Conservation (phyloP, 2,797 vertebrate species). For the Sciaenops ocellatus region DNA sequence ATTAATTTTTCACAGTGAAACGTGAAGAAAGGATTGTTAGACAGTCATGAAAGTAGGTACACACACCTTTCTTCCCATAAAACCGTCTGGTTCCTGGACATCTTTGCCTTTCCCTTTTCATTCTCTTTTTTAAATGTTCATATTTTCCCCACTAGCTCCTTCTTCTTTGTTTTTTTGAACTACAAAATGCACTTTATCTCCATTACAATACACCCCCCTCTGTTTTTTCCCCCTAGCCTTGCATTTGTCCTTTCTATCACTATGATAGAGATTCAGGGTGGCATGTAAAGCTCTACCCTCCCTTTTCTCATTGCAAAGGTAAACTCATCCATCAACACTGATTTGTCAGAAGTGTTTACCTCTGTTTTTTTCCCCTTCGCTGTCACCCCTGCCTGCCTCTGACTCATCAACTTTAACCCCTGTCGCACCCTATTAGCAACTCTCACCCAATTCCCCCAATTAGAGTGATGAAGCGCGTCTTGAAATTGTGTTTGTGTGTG, state of each 20-base stretch:
- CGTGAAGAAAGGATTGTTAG: constrained; percentile 8
- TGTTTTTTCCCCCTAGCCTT: not conserved
- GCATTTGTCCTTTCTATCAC: constrained; percentile 32
- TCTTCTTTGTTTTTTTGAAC: constrained; percentile 14
- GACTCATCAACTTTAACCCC: constrained; percentile 65
- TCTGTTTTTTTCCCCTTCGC: constrained; percentile 44
- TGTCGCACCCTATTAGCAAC: constrained; percentile 52
- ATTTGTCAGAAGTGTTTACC: constrained; percentile 75
- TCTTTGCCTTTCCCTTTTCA: constrained; percentile 9
- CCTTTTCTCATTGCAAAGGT: constrained; percentile 45
- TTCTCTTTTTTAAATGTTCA: constrained; percentile 1
- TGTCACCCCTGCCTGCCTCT: constrained; percentile 49
- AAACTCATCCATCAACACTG: constrained; percentile 76
- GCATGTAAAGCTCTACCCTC: constrained; percentile 34
- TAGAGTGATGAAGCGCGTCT: constrained; percentile 55
- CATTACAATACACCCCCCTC: not conserved
- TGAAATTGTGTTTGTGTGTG: constrained; percentile 3
- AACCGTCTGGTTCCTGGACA: constrained; percentile 11
- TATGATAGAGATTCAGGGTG: constrained; percentile 40
- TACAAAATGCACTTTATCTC: constrained; percentile 13
- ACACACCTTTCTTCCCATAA: not conserved
- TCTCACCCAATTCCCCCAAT: constrained; percentile 42
- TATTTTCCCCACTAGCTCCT: constrained; percentile 1
- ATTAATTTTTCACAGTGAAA: constrained; percentile 29
- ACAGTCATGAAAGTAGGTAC: constrained; percentile 14